Evolutionary conservation across 2,888 invertebrate species (phyloP).

Genomic region (Arrhopalites spinosus): DNA sequence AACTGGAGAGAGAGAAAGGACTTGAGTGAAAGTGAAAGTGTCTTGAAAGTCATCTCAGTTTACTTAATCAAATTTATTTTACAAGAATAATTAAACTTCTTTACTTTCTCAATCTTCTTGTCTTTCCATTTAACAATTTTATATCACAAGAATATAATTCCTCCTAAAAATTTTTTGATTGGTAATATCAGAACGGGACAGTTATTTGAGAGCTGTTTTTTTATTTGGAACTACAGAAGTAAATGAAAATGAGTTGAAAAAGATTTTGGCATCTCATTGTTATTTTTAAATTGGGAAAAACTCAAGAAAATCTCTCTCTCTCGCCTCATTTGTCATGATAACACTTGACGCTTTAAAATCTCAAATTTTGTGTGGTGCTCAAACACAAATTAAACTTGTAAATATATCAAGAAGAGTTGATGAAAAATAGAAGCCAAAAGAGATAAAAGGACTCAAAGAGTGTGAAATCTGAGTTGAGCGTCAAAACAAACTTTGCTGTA

Average conservation of each 20-base stretch:
- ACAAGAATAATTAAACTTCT: background rate
- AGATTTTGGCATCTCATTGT: no score
- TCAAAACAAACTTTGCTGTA: background rate
- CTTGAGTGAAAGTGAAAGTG: no score
- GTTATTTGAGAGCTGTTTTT: no score
- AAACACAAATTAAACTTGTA: background rate
- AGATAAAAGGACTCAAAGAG: constrained; percentile 13
- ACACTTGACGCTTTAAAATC: background rate
- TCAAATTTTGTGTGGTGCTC: background rate
- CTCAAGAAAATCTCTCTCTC: no score
- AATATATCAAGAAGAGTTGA: background rate
- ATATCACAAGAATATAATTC: background rate
- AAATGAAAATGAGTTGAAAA: no score
- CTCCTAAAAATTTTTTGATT: no score
- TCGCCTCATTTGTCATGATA: background rate
- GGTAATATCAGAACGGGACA: no score
- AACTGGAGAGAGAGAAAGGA: no score
- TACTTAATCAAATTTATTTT: no score
- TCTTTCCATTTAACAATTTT: background rate
- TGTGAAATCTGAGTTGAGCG: background rate
- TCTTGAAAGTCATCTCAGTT: no score
- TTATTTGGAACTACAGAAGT: no score
- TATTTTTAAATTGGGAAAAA: no score
- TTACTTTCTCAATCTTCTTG: background rate
- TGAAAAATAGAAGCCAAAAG: background rate